A percentile compares a stretch with the other conserved stretches of the same genome.
phyloP scores from a whole-genome alignment of 1,140 invertebrate species.

The Drosophila busckii region DNA sequence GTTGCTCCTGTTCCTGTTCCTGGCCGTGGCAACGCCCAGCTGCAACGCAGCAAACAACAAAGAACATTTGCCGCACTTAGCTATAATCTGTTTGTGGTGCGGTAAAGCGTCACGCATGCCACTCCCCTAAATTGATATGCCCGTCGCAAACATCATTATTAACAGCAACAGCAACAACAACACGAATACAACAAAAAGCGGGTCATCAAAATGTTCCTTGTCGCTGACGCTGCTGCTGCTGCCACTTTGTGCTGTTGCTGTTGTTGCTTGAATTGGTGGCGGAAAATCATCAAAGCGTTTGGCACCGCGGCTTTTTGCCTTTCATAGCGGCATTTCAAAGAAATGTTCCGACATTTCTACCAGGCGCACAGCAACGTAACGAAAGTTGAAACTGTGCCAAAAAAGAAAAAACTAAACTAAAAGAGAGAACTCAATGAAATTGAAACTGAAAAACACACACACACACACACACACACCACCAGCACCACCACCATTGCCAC shows the following conservation, averaged over 20 bases:
- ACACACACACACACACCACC: conserved; percentile 27
- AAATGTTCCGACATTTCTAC: conserved; percentile 70
- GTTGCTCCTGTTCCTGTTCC: conserved; percentile 22
- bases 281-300: conserved; percentile 73
- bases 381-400: conserved; percentile 64
- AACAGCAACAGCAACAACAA: background rate
- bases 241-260: conserved; percentile 12
- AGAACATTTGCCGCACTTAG: conserved; percentile 53
- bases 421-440: conserved; percentile 61
- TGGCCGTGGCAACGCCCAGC: conserved; percentile 42
- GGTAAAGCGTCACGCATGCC: conserved; percentile 70
- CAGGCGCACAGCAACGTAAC: conserved; percentile 62
- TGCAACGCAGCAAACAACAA: conserved; percentile 54
- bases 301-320: conserved; percentile 65
- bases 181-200: conserved; percentile 28
- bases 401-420: no score
- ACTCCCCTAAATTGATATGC: conserved; percentile 76
- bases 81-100: conserved; percentile 74
- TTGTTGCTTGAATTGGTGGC: conserved; percentile 18
- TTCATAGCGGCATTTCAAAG: conserved; percentile 72
- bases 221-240: no score
- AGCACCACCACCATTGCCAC: conserved; percentile 10
- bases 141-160: conserved; percentile 63
- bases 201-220: conserved; percentile 51
- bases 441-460: conserved; percentile 42